Evolutionary conservation across 2,797 vertebrate genomes (phyloP).

Genomic region (Microhierax caerulescens): DNA sequence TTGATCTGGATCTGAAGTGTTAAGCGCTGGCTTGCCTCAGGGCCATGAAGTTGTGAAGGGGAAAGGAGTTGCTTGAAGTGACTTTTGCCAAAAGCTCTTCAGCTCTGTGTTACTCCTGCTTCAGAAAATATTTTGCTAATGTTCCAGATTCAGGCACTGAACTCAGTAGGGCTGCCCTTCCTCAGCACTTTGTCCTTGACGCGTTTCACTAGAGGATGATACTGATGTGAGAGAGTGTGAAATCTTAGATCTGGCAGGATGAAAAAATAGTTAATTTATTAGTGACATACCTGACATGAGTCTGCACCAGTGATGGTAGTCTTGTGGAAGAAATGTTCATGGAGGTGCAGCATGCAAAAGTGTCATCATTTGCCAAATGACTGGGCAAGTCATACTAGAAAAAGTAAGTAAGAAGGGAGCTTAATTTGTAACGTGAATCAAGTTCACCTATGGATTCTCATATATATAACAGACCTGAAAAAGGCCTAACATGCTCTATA

Average conservation of each 20-base stretch:
- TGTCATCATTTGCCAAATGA: not conserved
- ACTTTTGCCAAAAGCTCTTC: not conserved
- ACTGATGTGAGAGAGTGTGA: not conserved
- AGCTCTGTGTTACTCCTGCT: not conserved
- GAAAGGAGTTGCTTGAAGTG: not conserved
- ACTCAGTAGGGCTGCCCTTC: not conserved
- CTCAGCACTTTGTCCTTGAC: not conserved
- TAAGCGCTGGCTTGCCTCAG: not conserved
- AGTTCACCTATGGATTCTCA: not conserved
- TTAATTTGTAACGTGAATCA: not conserved
- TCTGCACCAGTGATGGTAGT: not conserved
- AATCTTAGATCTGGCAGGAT: not conserved
- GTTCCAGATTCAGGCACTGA: not conserved
- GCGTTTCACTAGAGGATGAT: rapidly evolving
- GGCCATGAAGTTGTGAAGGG: not conserved
- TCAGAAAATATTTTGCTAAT: not conserved
- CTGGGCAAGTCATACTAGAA: not conserved
- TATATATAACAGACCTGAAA: rapidly evolving
- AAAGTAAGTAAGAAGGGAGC: not conserved
- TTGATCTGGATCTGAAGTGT: not conserved
- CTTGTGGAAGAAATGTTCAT: not conserved
- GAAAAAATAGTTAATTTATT: not conserved
- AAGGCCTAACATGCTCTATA: rapidly evolving
- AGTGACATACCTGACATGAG: not conserved
- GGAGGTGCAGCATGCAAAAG: not conserved